A percentile compares a stretch with the other conserved stretches of the same genome.
Conservation (phyloP, 1,140 invertebrate genomes). For the Geopemphigus sp. region DNA sequence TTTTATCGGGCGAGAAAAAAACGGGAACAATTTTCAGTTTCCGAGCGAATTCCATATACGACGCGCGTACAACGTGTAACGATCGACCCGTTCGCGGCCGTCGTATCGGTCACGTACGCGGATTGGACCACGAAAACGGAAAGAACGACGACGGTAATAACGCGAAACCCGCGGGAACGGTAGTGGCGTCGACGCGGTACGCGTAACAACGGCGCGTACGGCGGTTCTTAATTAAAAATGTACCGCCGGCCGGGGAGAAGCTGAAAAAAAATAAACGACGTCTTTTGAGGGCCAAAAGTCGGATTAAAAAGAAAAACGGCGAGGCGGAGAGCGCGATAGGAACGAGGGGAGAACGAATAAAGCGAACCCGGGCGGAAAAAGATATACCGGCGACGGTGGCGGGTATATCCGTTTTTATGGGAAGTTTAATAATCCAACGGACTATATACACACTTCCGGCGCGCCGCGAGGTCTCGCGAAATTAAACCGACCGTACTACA, state of each 20-base stretch:
- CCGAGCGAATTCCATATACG: too few species aligned
- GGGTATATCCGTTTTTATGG: constrained; percentile 4
- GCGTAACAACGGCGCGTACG: too few species aligned
- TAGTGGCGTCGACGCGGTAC: not conserved
- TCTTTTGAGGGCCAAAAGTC: constrained; percentile 5
- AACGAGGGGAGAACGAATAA: not conserved
- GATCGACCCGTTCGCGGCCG: not conserved
- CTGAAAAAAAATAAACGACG: too few species aligned
- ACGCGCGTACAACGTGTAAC: too few species aligned
- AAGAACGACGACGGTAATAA: too few species aligned
- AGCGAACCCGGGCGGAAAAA: constrained; percentile 7
- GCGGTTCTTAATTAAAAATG: constrained; percentile 28
- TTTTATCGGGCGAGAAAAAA: too few species aligned
- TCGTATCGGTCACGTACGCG: too few species aligned
- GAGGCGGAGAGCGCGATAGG: too few species aligned
- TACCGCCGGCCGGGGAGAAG: too few species aligned
- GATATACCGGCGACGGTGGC: not conserved
- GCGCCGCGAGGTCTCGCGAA: not conserved
- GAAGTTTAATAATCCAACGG: constrained; percentile 14
- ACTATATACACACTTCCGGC: too few species aligned
- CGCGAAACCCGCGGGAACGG: not conserved
- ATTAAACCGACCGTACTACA: constrained; percentile 26
- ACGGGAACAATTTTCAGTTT: too few species aligned
- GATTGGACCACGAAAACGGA: not conserved
- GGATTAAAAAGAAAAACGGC: constrained; percentile 16